These are phyloP conservation scores for Anseranas semipalmata DNA, from an alignment of 2,113 vertebrate species.

Conservation along the genomic window DNA sequence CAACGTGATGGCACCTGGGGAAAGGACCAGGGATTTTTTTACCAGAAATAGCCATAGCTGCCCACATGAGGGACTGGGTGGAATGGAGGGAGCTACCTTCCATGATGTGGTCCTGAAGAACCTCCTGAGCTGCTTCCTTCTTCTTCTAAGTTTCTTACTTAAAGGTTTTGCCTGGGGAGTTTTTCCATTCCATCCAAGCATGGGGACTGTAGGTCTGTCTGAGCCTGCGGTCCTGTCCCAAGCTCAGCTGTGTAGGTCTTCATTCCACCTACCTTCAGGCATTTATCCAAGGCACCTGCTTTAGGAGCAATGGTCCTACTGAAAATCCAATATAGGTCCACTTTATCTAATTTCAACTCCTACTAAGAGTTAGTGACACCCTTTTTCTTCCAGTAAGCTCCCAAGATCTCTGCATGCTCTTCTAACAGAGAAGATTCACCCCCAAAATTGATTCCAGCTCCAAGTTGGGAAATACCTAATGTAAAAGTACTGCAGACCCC, in stretches of 20 bases:
- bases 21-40: neutral
- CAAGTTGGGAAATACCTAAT: neutral
- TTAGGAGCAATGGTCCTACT: neutral
- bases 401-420: neutral
- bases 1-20: neutral
- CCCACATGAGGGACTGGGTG: too few relatives aligned
- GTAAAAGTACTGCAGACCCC: neutral
- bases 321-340: rapidly evolving
- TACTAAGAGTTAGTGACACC: neutral
- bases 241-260: neutral
- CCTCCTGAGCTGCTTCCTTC: neutral
- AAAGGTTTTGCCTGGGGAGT: neutral
- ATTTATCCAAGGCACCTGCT: neutral
- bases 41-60: neutral
- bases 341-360: neutral
- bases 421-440: neutral
- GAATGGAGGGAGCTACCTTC: too few relatives aligned
- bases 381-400: neutral
- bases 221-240: neutral
- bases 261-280: neutral
- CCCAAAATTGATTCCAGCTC: neutral
- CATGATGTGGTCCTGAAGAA: neutral
- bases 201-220: neutral
- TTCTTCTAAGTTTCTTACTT: neutral
- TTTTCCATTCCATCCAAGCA: neutral